These are phyloP conservation scores for Eulimnadia texana DNA, from an alignment of 1,140 invertebrate genomes.

Conservation along the genomic window DNA sequence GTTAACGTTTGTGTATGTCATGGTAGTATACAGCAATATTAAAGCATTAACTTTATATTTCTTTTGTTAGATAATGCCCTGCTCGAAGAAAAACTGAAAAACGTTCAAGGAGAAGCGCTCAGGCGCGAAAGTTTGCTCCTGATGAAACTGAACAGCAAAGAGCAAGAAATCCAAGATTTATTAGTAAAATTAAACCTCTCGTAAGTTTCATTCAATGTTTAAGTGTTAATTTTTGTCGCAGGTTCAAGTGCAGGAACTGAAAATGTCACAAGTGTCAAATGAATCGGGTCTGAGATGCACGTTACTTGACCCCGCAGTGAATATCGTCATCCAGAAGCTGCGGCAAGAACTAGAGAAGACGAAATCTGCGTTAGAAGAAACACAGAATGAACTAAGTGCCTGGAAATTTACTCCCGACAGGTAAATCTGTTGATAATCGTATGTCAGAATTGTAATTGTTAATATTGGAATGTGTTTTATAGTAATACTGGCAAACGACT, in stretches of 20 bases:
- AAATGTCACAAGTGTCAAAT: constrained; percentile 61
- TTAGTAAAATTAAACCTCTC: constrained; percentile 47
- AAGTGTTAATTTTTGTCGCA: constrained; percentile 28
- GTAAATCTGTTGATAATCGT: constrained; percentile 27
- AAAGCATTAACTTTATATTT: not conserved
- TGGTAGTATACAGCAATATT: not conserved
- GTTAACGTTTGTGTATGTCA: not conserved
- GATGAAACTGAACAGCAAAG: constrained; percentile 77
- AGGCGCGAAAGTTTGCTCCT: constrained; percentile 82
- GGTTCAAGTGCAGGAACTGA: constrained; percentile 84
- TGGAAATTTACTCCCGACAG: constrained; percentile 99
- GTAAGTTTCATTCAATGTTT: not conserved
- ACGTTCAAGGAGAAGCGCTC: constrained; percentile 66
- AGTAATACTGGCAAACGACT: constrained; percentile 89
- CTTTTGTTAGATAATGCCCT: not conserved
- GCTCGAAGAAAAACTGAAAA: constrained; percentile 57
- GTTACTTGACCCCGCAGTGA: constrained; percentile 87
- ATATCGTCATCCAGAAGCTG: constrained; percentile 80
- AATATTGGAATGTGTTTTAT: constrained; percentile 21
- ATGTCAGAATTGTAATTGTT: constrained; percentile 3
- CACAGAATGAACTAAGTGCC: constrained; percentile 90
- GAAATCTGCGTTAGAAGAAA: constrained; percentile 85
- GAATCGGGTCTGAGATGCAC: constrained; percentile 60
- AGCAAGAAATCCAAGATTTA: constrained; percentile 92
- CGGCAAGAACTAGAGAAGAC: constrained; percentile 78